Base-by-base conservation (phyloP, 2,797 vertebrate genomes). In the Bovichtus diacanthus region DNA sequence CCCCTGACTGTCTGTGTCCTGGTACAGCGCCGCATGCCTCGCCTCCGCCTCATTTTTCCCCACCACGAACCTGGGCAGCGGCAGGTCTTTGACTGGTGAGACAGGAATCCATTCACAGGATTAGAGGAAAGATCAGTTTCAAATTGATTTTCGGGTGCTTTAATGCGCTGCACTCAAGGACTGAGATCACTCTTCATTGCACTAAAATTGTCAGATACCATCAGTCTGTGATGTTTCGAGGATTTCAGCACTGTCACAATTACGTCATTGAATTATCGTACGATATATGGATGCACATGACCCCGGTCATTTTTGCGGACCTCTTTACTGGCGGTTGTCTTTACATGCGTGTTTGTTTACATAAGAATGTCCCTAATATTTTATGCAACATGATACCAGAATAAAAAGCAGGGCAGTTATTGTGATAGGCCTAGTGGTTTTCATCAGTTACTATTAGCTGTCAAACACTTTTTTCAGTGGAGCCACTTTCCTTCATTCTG, bases 11-110 rank as follows among this genome's bases (percentile, higher is more conserved):
- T 99, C 98, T 16, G 97, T 86, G 88, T 99, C 98, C 70, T 97
- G 95, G 86, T 98, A 98, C 64, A 97, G 93, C 13, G 96, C 91
- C 2, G 96, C 84, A 23, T 96, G 96, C 83, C 97, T 95, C 51
- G 95, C 95, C 87, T 99, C 97, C 31, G 97, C 97, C 74, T 99
- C 97, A 19, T 98, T 99, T 93, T 99, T 98, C 80, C 97, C 96
- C 81, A 97, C 96, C 76, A 96, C 95, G 62, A 99, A 99, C 91
- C 97, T 94, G 81, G 98, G 98, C 90, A 99, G 93, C 54, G 97
- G 97, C 87, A 99, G 95, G 90, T 99, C 98, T 88, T 99, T 99
- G 80, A 98, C 98, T 99, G 95, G 23, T 15, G 51, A 82, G 51
- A 81, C 44, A 69, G 69, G 60, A 54, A 86, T 13, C 41, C 58